Evolutionary conservation across 2,888 invertebrate genomes (phyloP), one percentile per base, ranked within the genome.

Genomic region (Eristalis intricaria): DNA sequence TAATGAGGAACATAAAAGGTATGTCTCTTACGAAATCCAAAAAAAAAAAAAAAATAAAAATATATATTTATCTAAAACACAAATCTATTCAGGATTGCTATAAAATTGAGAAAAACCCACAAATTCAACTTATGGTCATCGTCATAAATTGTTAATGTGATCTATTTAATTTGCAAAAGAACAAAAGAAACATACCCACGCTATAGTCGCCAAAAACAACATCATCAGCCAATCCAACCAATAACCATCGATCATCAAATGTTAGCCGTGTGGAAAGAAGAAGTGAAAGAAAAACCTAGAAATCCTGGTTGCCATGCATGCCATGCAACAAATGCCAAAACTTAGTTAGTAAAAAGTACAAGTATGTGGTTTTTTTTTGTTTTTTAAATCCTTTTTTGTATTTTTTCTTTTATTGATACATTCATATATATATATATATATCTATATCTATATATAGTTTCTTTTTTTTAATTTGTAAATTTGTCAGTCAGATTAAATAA

Each of bases 401-500:
- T 78, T 19, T 74, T 78, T 74, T 82, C 40, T 85, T 82, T 83
- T 83, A 83, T 83, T 82, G 58, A 65, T 81, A 75, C 65, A 63
- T 77, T 26, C 26, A 60, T 50, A 26, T 29, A 60, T 56, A 13
- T 60, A 26, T 26, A 26, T 50, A 43, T 43, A 7, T 29, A 60
- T 56, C 10, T 60, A 26, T 29, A 60, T 56, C 10, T 60, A 26
- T 26, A 26, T 50, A 43, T 43, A 7, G 4, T 35, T 60, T 38
- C 61, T 71, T 63, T 70, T 77, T 26, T 81, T 81, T 40, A 64
- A 75, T 81, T 81, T 86, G 78, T 86, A 86, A 83, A 86, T 86
- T 86, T 86, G 86, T 86, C 86, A 86, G 86, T 86, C 86, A 78
- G 83, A 86, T 86, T 83, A 86, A 83, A 79, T 86, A 86, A 86